A percentile compares a stretch with the other conserved stretches of the same genome.
Conservation (phyloP, 2,797 vertebrate genomes). For the Prionace glauca region DNA sequence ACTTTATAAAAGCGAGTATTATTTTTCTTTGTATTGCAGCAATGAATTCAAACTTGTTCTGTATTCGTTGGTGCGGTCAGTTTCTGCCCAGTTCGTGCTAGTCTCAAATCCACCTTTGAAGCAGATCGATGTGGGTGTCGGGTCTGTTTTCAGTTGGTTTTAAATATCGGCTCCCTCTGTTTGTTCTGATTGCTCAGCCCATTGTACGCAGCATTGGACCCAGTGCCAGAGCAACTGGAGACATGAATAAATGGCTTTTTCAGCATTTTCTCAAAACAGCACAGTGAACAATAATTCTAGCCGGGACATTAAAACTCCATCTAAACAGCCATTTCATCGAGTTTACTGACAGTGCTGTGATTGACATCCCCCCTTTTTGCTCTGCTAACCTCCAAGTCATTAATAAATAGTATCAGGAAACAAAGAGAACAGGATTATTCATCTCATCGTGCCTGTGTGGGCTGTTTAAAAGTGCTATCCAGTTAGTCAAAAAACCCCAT, state of each 20-base stretch:
- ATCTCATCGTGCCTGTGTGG: neutral
- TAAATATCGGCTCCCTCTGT: neutral
- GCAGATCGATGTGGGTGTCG: neutral
- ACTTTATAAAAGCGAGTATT: neutral
- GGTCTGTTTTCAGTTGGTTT: neutral
- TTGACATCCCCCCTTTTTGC: neutral
- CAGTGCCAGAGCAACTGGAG: neutral
- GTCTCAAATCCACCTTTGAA: neutral
- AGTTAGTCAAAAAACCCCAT: neutral
- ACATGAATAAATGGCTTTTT: neutral
- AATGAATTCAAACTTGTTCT: neutral
- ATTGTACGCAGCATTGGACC: neutral
- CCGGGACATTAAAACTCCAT: neutral
- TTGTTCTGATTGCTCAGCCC: neutral
- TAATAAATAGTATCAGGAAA: conserved; percentile 4
- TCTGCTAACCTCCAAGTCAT: neutral
- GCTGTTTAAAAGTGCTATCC: neutral
- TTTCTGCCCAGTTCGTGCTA: neutral
- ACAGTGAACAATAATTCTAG: neutral
- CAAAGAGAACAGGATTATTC: neutral
- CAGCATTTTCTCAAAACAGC: neutral
- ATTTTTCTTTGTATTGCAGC: neutral
- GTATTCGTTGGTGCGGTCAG: neutral
- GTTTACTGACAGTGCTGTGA: neutral
- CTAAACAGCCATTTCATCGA: neutral